phyloP scores from a whole-genome alignment of 2,888 invertebrate genomes.

The Scaptomyza reducta region DNA sequence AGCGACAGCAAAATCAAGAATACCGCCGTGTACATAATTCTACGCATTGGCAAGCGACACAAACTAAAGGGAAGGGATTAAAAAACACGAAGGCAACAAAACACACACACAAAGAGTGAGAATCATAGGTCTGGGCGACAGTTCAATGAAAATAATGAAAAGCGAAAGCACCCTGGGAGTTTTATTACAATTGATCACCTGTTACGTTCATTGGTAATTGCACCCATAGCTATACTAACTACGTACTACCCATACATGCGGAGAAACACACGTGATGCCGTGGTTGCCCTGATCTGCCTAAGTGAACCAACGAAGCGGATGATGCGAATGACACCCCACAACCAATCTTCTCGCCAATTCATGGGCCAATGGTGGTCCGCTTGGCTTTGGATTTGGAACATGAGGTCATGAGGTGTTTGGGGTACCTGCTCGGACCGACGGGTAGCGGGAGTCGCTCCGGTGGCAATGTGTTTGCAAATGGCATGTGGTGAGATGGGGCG shows the following conservation, averaged over 20 bases:
- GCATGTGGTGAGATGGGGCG: slow-evolving; percentile 9
- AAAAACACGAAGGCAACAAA: slow-evolving; percentile 32
- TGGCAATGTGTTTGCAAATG: slow-evolving; percentile 17
- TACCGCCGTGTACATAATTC: slow-evolving; percentile 68
- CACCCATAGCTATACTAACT: slow-evolving; percentile 79
- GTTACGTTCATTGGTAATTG: slow-evolving; percentile 81
- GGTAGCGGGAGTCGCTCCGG: not conserved
- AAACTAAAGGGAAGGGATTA: slow-evolving; percentile 41
- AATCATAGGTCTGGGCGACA: slow-evolving; percentile 45
- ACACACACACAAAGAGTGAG: not conserved
- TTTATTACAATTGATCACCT: slow-evolving; percentile 83
- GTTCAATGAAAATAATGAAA: slow-evolving; percentile 77
- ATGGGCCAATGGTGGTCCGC: slow-evolving; percentile 23
- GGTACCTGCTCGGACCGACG: slow-evolving; percentile 22
- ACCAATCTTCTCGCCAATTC: slow-evolving; percentile 28
- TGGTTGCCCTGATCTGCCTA: slow-evolving; percentile 38
- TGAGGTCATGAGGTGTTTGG: slow-evolving; percentile 66
- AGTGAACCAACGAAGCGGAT: slow-evolving; percentile 53
- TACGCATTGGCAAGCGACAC: slow-evolving; percentile 53
- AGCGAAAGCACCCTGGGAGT: slow-evolving; percentile 81
- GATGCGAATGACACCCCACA: slow-evolving; percentile 46
- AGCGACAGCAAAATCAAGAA: slow-evolving; percentile 57
- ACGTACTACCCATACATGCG: slow-evolving; percentile 23
- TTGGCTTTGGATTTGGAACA: slow-evolving; percentile 66
- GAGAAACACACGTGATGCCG: not conserved